Percentiles rank a stretch among this genome's conserved stretches.
Conservation (phyloP, 2,888 invertebrate genomes). For the Parapristionchus giblindavisi region DNA sequence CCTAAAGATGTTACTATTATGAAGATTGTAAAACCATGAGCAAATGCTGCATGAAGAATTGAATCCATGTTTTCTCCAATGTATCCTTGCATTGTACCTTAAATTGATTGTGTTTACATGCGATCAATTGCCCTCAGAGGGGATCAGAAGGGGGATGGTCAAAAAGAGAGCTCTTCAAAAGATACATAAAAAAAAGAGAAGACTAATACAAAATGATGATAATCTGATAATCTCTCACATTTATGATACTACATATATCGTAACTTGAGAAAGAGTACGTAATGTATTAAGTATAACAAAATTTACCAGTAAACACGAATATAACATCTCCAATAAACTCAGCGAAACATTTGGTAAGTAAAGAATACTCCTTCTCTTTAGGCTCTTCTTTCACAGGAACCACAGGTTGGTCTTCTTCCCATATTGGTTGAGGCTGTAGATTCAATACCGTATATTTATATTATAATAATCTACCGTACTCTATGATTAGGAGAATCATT, state of each 20-base stretch:
- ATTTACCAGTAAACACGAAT: conserved; percentile 60
- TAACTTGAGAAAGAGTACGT: background rate
- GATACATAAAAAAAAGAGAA: too few relatives aligned
- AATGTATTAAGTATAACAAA: background rate
- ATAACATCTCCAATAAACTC: conserved; percentile 60
- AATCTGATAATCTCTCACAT: too few relatives aligned
- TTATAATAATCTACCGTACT: conserved; percentile 18
- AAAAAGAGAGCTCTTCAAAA: too few relatives aligned
- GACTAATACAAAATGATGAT: too few relatives aligned
- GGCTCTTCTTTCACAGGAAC: too few relatives aligned
- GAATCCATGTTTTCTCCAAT: conserved; percentile 41
- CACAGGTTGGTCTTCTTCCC: too few relatives aligned
- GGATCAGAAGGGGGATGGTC: too few relatives aligned
- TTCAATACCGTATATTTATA: too few relatives aligned
- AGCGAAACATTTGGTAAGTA: conserved; percentile 57
- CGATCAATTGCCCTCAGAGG: too few relatives aligned
- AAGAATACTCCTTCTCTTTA: conserved; percentile 47
- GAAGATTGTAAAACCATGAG: conserved; percentile 63
- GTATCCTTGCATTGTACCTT: conserved; percentile 56
- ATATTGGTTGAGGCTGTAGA: too few relatives aligned
- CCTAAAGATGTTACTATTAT: conserved; percentile 58
- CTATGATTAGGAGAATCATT: background rate
- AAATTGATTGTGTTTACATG: conserved; percentile 24
- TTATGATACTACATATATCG: background rate
- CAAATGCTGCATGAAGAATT: conserved; percentile 54